Conservation (phyloP, 2,113 vertebrate species). For the Microtus richardsoni region DNA sequence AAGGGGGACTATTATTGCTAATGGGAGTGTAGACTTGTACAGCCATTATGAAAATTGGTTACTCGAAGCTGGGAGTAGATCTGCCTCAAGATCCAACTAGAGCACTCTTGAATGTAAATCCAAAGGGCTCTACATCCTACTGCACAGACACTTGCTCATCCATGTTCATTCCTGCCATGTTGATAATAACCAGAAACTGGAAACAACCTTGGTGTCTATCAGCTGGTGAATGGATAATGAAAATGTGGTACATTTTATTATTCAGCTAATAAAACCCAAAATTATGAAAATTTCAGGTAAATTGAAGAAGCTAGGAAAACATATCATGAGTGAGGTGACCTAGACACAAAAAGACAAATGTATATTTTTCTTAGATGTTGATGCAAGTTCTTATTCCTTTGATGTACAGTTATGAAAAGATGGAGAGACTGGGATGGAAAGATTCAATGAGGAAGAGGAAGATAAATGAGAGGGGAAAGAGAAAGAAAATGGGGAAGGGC, state of each 20-base stretch:
- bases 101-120: not conserved
- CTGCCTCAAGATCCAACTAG: not conserved
- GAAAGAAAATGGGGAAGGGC: not conserved
- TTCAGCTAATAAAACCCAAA: not conserved
- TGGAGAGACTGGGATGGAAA: not conserved
- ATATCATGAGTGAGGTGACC: not conserved
- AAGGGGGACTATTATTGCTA: not conserved
- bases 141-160: not conserved
- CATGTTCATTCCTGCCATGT: not conserved
- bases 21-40: not conserved
- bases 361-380: not conserved
- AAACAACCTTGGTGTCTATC: not conserved
- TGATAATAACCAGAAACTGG: not conserved
- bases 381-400: not conserved
- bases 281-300: not conserved
- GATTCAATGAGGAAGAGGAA: not conserved
- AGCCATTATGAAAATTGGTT: not conserved
- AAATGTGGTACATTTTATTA: not conserved
- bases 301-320: not conserved
- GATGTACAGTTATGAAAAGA: not conserved
- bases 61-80: not conserved
- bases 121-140: not conserved
- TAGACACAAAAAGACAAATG: not conserved
- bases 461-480: not conserved
- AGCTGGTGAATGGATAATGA: not conserved